Base-by-base conservation (phyloP, 2,113 vertebrate genomes). In the Poeciliopsis prolifica region DNA sequence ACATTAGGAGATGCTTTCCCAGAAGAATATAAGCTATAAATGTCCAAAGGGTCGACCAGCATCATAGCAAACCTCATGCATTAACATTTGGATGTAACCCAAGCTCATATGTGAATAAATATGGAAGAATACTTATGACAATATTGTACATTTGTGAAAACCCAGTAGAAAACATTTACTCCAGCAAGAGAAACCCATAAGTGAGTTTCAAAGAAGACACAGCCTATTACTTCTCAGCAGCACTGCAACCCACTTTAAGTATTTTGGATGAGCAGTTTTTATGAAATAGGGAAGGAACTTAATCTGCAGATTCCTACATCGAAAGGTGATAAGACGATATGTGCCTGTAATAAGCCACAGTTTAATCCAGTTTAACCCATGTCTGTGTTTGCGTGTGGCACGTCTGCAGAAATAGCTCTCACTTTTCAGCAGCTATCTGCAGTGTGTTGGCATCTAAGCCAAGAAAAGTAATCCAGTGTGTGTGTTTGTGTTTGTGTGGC, bases 391-490 rank as follows among this genome's bases (percentile, higher is more conserved):
- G 42, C 35, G n/a, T 37, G 14, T 58, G 5, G 42, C 35, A 17
- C 15, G 65, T 10, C 26, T 35, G 5, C 26, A 40, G 63, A 73
- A 76, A 83, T 37, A 77, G 44, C 70, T 66, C 51, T 31, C 26
- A 7, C 64, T 69, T 1, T 65, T 65, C 64, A 61, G 33, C 35
- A 14, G 22, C 72, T 66, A 51, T 75, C 80, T 22, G 75, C 72
- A 65, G 68, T 4, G 11, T 70, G 65, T 58, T n/a, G 66, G 75
- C 80, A 77, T 78, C 85, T 58, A 71, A 85, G 78, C 22, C 17
- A 62, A 15, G 2, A 40, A 14, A 64, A 10, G 33, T 35, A 68
- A 10, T 66, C 26, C 58, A 14, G 33, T 54, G 37, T 29, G 24
- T 31, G 11, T 63, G 67, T 81, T 64, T 70, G 42, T 61, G 73